phyloP scores from a whole-genome alignment of 2,113 vertebrate species.

The Rhombomys opimus region DNA sequence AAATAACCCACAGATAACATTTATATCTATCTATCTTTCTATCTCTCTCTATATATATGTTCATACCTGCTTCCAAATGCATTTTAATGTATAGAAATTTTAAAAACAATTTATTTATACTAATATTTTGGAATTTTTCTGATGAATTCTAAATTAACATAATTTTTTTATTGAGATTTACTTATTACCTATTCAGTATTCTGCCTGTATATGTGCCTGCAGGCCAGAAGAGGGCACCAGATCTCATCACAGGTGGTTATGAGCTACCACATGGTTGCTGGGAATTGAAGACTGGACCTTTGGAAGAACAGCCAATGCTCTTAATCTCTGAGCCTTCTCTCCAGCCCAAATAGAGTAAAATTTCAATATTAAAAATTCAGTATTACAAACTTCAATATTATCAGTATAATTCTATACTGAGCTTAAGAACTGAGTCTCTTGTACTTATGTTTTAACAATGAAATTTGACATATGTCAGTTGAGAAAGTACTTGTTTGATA shows the following conservation, averaged over 20 bases:
- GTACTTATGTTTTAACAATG: background rate
- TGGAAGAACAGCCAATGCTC: too few relatives aligned
- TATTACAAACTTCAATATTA: too few relatives aligned
- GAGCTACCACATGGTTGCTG: too few relatives aligned
- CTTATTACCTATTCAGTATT: too few relatives aligned
- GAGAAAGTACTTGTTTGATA: background rate
- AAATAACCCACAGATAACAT: background rate
- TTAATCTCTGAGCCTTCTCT: too few relatives aligned
- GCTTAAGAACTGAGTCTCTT: background rate
- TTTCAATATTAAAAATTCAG: background rate
- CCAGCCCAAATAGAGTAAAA: background rate
- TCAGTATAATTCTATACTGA: background rate
- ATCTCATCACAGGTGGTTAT: too few relatives aligned
- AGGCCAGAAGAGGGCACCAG: too few relatives aligned
- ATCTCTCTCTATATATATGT: background rate
- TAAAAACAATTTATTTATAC: background rate
- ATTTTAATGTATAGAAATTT: conserved; percentile 3
- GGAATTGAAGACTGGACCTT: too few relatives aligned
- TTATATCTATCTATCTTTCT: background rate
- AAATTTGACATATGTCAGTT: background rate
- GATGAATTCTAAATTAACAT: background rate
- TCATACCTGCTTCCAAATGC: background rate
- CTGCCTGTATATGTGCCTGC: too few relatives aligned
- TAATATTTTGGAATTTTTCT: background rate
- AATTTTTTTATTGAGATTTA: too few relatives aligned